These are phyloP conservation scores for Saccopteryx bilineata DNA, from an alignment of 2,113 vertebrate genomes.

Conservation along the genomic window DNA sequence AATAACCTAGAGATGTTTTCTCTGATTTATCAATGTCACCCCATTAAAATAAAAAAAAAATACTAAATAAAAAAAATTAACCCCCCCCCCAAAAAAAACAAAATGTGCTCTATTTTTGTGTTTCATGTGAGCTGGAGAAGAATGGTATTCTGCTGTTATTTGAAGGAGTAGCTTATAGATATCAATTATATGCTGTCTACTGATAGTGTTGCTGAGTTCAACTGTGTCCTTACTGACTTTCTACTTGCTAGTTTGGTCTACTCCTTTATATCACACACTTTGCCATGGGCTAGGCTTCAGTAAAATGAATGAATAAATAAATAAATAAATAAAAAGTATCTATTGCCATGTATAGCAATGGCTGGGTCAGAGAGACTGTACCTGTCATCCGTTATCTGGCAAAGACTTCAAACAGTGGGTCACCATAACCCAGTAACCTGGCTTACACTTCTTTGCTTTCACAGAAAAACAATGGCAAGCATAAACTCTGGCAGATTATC, in stretches of 20 bases:
- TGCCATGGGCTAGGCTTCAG: neutral
- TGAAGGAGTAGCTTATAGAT: neutral
- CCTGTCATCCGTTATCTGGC: neutral
- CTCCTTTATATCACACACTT: neutral
- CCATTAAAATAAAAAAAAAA: too few species aligned
- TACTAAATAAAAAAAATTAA: too few species aligned
- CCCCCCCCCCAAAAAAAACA: too few species aligned
- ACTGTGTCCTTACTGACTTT: neutral
- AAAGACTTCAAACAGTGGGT: neutral
- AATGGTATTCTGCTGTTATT: neutral
- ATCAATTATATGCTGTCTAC: neutral
- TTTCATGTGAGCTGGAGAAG: neutral
- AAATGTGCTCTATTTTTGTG: neutral
- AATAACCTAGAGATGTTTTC: too few species aligned
- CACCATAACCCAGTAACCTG: too few species aligned
- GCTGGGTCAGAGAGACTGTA: neutral
- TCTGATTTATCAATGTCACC: too few species aligned
- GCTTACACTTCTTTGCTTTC: neutral
- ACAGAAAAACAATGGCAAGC: neutral
- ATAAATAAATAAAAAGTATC: neutral
- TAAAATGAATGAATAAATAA: neutral
- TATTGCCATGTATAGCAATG: neutral
- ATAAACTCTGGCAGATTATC: neutral
- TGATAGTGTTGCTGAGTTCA: neutral
- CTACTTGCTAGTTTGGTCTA: neutral